Percentiles rank a stretch among this genome's conserved stretches.
phyloP scores from a whole-genome alignment of 2,888 invertebrate genomes.

The Ectemnius continuus region DNA sequence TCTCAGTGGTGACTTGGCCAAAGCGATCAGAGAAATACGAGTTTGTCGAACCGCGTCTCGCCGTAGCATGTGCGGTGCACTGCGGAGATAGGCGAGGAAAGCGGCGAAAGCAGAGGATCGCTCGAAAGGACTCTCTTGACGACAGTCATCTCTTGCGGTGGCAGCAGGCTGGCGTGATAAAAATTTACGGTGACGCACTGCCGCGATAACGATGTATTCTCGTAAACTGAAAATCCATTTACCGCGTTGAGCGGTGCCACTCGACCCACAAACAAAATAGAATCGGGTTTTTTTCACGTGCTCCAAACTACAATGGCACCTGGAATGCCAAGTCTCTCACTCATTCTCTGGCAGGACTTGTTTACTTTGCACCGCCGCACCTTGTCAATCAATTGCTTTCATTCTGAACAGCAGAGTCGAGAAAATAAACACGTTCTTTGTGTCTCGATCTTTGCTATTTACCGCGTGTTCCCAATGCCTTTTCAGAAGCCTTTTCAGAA shows the following conservation, averaged over 20 bases:
- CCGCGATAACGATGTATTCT: constrained; percentile 19
- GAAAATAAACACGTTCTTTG: neutral
- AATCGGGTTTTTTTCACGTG: neutral
- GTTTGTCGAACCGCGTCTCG: constrained; percentile 20
- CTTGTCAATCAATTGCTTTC: neutral
- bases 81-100: neutral
- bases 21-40: constrained; percentile 18
- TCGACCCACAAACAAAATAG: neutral
- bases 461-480: neutral
- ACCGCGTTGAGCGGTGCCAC: constrained; percentile 4
- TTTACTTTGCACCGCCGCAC: neutral
- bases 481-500: neutral
- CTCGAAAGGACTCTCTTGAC: constrained; percentile 4
- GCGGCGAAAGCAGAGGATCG: neutral
- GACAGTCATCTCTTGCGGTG: neutral
- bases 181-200: constrained; percentile 35
- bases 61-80: neutral
- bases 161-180: constrained; percentile 19
- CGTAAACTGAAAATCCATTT: constrained; percentile 18
- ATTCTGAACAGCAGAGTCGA: neutral
- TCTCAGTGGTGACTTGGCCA: neutral
- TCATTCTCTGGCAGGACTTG: too few species aligned
- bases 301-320: neutral
- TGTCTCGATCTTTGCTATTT: neutral
- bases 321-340: too few species aligned